Base-by-base conservation (phyloP, 2,888 invertebrate genomes). In the Megalurothrips usitatus region DNA sequence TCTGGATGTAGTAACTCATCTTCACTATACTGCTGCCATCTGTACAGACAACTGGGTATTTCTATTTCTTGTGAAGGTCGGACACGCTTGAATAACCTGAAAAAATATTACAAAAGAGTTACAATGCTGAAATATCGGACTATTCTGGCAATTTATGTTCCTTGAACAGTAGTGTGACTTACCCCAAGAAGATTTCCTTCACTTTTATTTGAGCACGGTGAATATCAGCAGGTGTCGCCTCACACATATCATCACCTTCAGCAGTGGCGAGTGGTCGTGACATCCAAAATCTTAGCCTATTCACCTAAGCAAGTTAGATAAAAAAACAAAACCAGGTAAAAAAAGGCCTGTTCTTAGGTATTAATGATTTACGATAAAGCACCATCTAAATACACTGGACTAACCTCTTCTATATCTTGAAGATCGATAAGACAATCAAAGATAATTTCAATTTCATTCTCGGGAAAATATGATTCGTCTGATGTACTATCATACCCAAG, bases 401-500 rank as follows among this genome's bases (percentile, higher is more conserved):
- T 87, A 84, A 93, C 93, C 85, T 87, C 86, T 80, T 91, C 89
- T 49, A 94, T 88, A 84, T 94, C 94, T 1, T 91, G 89, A 4
- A 91, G 89, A 80, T 88, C 87, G 80, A 96, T 89, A 81, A 92
- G 91, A 0, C 92, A 92, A 86, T 97, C 96, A 86, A 97, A 92
- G 81, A 90, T 87, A 12, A 97, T 86, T 80, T 94, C 92, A 85
- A 97, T 90, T 87, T 98, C 98, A 87, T 97, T 96, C 84, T 96
- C 94, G 12, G 92, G 92, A 87, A 93, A 94, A 81, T 92, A 87
- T 0, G 96, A 88, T 79, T 87, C 85, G 28, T 89, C 89, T 0
- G 89, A 90, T 1, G 84, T 83, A 0, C 88, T 87, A 82, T 92
- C 87, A 84, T 88, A 91, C 49, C 98, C 98, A 14, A 98, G 89